A percentile compares a stretch with the other conserved stretches of the same genome.
These are phyloP conservation scores for Murina feae DNA, from an alignment of 2,113 vertebrate species.

Conservation along the genomic window DNA sequence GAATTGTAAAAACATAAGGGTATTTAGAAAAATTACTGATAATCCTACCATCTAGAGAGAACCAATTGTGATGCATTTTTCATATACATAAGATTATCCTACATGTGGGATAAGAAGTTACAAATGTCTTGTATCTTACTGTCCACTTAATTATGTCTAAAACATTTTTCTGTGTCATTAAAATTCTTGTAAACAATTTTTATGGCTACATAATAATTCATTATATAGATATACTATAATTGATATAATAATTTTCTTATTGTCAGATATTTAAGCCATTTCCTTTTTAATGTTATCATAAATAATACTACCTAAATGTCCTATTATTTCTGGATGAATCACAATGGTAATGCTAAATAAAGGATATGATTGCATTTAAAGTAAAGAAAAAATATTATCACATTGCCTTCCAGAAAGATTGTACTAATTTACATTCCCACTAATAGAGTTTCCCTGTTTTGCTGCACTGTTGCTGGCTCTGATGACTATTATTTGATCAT, in stretches of 20 bases:
- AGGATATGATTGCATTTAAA: background rate
- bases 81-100: background rate
- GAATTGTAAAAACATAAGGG: background rate
- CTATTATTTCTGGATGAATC: slow-evolving; percentile 19
- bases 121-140: background rate
- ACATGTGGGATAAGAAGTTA: background rate
- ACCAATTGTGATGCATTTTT: slow-evolving; percentile 10
- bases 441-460: background rate
- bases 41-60: background rate
- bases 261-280: slow-evolving; percentile 2
- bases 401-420: background rate
- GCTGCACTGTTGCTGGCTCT: background rate
- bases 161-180: slow-evolving; percentile 18
- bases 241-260: slow-evolving; percentile 13
- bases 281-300: slow-evolving; percentile 23
- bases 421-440: background rate
- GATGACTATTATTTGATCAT: slow-evolving; percentile 19
- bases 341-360: slow-evolving; percentile 27
- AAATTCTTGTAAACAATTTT: slow-evolving; percentile 9
- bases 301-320: background rate
- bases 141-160: slow-evolving; percentile 16
- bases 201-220: slow-evolving; percentile 8
- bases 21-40: slow-evolving; percentile 19
- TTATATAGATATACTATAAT: background rate
- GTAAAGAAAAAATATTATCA: slow-evolving; percentile 8